Evolutionary conservation across 2,113 vertebrate genomes (phyloP).

Genomic region (Acrocephalus arundinaceus): DNA sequence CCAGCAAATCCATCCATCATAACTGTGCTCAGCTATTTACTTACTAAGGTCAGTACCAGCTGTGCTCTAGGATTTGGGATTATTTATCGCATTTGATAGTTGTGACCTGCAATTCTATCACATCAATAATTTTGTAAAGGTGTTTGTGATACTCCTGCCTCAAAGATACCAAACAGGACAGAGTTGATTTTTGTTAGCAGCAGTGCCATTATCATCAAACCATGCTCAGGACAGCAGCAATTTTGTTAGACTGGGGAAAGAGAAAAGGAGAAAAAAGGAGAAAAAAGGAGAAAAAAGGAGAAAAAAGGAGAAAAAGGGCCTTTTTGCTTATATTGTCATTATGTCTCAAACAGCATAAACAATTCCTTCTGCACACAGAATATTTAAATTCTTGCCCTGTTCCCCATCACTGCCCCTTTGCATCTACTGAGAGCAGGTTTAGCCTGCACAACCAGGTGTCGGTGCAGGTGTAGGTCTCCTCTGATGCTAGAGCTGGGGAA

Average conservation of each 20-base stretch:
- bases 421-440: background rate
- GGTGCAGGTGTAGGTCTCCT: background rate
- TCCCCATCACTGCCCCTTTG: background rate
- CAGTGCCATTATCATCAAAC: background rate
- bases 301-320: rapidly evolving
- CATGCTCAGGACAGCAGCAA: background rate
- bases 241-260: background rate
- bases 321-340: background rate
- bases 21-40: background rate
- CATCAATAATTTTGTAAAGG: background rate
- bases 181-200: background rate
- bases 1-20: background rate
- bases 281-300: too few relatives aligned
- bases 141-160: background rate
- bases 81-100: background rate
- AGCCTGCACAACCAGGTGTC: background rate
- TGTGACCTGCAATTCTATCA: background rate
- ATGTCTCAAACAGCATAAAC: background rate
- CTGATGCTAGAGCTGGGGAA: background rate
- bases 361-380: background rate
- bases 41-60: background rate
- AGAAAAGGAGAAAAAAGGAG: background rate
- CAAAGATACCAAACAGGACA: background rate
- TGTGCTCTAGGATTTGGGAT: background rate
- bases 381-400: background rate